These are phyloP conservation scores for Mormyrops attenuatus DNA, from an alignment of 2,797 vertebrate genomes.

Conservation along the genomic window DNA sequence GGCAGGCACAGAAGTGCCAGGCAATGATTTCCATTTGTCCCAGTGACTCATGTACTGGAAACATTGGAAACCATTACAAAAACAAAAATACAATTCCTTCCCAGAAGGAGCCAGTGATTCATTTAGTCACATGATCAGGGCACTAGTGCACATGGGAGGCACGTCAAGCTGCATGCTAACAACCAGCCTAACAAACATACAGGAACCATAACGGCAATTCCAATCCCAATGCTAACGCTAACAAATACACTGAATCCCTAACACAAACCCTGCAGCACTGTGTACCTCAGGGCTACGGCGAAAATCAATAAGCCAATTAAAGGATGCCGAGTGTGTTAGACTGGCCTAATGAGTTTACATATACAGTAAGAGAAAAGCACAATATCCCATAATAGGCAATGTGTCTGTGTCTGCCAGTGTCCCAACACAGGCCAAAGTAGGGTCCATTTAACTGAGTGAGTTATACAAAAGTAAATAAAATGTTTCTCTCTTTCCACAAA, in stretches of 20 bases:
- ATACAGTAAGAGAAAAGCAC: not conserved
- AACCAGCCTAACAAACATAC: not conserved
- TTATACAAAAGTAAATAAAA: not conserved
- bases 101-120: not conserved
- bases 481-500: conserved; percentile 8
- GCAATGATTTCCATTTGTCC: conserved; percentile 19
- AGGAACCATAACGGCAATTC: not conserved
- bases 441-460: not conserved
- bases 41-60: conserved; percentile 10
- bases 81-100: not conserved
- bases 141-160: not conserved
- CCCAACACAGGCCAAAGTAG: not conserved
- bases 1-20: not conserved
- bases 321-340: not conserved
- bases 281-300: not conserved
- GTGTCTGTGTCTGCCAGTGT: not conserved
- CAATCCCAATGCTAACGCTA: not conserved
- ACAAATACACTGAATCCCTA: not conserved
- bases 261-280: not conserved
- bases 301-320: not conserved
- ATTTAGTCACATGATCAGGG: not conserved
- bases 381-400: not conserved
- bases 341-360: not conserved
- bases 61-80: not conserved
- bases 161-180: not conserved